phyloP scores from a whole-genome alignment of 2,888 invertebrate genomes.

The Limenitis camilla region DNA sequence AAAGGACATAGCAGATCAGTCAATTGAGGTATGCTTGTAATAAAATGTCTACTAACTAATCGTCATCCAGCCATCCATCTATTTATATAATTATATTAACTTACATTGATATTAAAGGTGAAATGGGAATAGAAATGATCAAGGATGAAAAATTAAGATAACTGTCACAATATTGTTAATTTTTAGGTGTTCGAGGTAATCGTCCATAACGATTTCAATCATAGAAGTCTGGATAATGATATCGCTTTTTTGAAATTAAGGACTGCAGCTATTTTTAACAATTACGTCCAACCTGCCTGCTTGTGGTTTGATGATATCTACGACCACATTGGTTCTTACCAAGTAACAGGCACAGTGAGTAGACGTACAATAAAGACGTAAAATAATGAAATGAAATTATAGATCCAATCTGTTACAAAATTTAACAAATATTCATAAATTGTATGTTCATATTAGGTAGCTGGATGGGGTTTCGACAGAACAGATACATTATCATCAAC shows the following conservation, averaged over 20 bases:
- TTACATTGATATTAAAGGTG: too few relatives aligned
- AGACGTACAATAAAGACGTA: not conserved
- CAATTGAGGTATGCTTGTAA: not conserved
- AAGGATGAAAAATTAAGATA: too few relatives aligned
- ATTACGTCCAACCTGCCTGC: constrained; percentile 46
- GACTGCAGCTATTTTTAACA: constrained; percentile 33
- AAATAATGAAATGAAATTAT: not conserved
- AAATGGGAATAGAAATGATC: too few relatives aligned
- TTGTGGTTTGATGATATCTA: constrained; percentile 34
- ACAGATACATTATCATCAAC: not conserved
- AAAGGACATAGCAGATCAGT: constrained; percentile 5
- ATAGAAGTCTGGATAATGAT: constrained; percentile 33
- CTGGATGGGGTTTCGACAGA: constrained; percentile 3
- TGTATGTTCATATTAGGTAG: not conserved
- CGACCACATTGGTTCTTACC: constrained; percentile 25
- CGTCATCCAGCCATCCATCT: not conserved
- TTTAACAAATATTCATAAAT: not conserved
- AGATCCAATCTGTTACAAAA: not conserved
- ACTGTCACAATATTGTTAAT: not conserved
- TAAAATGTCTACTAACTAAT: not conserved
- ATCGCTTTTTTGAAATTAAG: constrained; percentile 40
- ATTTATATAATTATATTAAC: not conserved
- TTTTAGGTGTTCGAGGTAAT: constrained; percentile 35
- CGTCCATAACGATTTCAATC: constrained; percentile 29
- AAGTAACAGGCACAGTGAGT: not conserved